Percentiles rank a stretch among this genome's conserved stretches.
Conservation (phyloP, 2,113 vertebrate genomes). For the Tonatia bakeri region DNA sequence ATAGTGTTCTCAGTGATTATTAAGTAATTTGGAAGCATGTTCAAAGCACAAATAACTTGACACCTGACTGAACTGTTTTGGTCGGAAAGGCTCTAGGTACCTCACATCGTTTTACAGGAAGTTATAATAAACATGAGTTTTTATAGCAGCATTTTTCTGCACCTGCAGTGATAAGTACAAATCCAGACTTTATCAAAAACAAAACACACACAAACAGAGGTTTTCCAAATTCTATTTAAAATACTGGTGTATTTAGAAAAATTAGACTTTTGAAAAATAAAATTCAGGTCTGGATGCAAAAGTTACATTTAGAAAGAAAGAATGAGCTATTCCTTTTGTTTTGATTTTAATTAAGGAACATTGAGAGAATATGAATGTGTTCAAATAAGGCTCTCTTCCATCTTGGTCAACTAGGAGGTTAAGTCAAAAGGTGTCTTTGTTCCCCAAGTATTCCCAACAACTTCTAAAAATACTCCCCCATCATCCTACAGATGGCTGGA, state of each 20-base stretch:
- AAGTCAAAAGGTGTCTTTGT: not conserved
- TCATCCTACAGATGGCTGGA: not conserved
- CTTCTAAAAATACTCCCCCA: not conserved
- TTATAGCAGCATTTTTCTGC: not conserved
- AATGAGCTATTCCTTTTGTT: not conserved
- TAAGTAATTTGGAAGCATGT: not conserved
- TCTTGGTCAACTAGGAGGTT: not conserved
- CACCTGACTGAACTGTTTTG: not conserved
- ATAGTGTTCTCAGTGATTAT: not conserved
- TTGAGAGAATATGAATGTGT: not conserved
- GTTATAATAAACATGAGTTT: not conserved
- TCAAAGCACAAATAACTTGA: not conserved
- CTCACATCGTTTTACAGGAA: not conserved
- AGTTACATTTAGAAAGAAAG: not conserved
- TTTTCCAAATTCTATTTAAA: not conserved
- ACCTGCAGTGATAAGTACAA: not conserved
- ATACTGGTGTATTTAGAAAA: not conserved
- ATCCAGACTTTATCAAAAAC: not conserved
- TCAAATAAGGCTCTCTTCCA: not conserved
- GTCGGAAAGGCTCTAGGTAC: not conserved
- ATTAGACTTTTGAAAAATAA: not conserved
- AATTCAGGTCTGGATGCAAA: not conserved
- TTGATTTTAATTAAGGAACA: not conserved
- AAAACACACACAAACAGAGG: not conserved
- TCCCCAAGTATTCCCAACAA: not conserved